Conservation (phyloP, 2,888 invertebrate genomes). For the Trachelus stipa region DNA sequence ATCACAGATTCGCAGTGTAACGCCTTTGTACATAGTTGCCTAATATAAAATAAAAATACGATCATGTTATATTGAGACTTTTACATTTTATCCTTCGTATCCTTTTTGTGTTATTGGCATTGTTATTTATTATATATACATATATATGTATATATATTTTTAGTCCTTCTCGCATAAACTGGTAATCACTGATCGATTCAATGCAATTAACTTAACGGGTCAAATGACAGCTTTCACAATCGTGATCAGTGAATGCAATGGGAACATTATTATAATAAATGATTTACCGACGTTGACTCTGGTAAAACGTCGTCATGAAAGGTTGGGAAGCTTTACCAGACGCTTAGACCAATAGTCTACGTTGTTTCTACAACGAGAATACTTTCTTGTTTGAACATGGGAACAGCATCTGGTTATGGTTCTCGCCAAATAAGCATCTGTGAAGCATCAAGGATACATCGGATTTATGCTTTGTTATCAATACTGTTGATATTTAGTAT, state of each 20-base stretch:
- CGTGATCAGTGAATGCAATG: not conserved
- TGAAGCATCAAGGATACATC: not conserved
- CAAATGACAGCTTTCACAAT: not conserved
- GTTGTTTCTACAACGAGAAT: not conserved
- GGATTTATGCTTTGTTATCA: not conserved
- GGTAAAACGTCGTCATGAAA: not conserved
- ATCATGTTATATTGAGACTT: not conserved
- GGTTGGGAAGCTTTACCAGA: not conserved
- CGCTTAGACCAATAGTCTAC: not conserved
- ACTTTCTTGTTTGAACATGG: not conserved
- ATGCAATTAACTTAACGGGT: not conserved
- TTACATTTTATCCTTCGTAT: slow-evolving; percentile 11
- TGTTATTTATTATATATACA: too few species aligned
- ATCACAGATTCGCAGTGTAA: slow-evolving; percentile 31
- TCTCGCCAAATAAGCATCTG: not conserved
- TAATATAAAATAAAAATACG: slow-evolving; percentile 41
- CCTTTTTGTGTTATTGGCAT: slow-evolving; percentile 1
- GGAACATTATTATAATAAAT: not conserved
- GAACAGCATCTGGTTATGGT: not conserved
- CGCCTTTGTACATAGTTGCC: slow-evolving; percentile 54
- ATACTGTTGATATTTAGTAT: not conserved
- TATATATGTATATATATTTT: not conserved
- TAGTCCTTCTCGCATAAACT: not conserved
- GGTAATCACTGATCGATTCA: not conserved
- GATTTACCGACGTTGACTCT: not conserved